Conservation (phyloP, 2,888 invertebrate species). For the Dichetophora obliterata region DNA sequence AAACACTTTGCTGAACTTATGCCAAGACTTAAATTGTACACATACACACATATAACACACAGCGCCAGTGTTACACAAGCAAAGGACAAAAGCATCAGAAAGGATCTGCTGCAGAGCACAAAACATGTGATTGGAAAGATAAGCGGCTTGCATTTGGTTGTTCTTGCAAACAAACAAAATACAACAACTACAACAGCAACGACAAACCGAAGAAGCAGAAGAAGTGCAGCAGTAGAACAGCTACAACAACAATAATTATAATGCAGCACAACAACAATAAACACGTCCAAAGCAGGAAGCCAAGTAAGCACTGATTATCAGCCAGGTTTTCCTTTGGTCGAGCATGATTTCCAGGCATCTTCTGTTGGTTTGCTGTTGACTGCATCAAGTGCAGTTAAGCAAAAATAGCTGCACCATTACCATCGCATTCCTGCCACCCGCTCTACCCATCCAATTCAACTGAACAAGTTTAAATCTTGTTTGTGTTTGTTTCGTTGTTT, state of each 20-base stretch:
- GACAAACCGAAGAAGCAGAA: not conserved
- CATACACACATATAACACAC: not conserved
- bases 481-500: not conserved
- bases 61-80: not conserved
- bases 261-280: not conserved
- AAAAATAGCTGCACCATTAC: too few relatives aligned
- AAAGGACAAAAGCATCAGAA: not conserved
- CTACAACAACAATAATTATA: not conserved
- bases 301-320: conserved; percentile 16
- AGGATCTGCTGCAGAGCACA: conserved; percentile 16
- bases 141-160: conserved; percentile 32
- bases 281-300: conserved; percentile 12
- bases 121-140: conserved; percentile 36
- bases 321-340: not conserved
- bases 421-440: too few relatives aligned
- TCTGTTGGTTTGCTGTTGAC: too few relatives aligned
- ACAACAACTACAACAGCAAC: conserved; percentile 23
- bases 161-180: not conserved
- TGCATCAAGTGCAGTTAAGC: too few relatives aligned
- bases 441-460: too few relatives aligned
- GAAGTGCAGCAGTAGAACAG: too few relatives aligned
- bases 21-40: too few relatives aligned
- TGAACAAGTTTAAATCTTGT: too few relatives aligned
- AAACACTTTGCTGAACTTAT: too few relatives aligned
- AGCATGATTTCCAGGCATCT: too few relatives aligned